Evolutionary conservation across 2,797 vertebrate species (phyloP).

Genomic region (Syngnathus rostellatus): DNA sequence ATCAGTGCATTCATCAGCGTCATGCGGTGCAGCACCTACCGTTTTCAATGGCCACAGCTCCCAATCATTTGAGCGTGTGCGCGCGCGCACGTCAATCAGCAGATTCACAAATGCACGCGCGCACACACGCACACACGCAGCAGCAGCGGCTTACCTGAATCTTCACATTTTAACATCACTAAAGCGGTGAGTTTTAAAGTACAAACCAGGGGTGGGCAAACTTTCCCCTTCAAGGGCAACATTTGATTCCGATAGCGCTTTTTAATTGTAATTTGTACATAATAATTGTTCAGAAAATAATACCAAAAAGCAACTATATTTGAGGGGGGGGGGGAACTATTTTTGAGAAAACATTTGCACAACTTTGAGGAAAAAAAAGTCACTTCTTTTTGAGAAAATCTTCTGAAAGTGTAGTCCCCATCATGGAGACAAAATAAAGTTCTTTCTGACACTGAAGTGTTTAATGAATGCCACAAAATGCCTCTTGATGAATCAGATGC

Average conservation of each 20-base stretch:
- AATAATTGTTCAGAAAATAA: too few species aligned
- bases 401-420: too few species aligned
- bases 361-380: too few species aligned
- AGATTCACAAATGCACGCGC: not conserved
- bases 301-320: too few species aligned
- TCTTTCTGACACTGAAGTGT: too few species aligned
- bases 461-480: not conserved
- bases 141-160: conserved; percentile 51
- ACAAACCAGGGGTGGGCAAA: not conserved
- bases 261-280: too few species aligned
- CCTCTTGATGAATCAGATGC: not conserved
- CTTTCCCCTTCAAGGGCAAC: not conserved
- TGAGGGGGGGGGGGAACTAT: too few species aligned
- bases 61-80: conserved; percentile 21
- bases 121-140: conserved; percentile 32
- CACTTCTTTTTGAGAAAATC: too few species aligned
- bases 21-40: conserved; percentile 63
- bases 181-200: conserved; percentile 20
- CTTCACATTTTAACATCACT: conserved; percentile 27
- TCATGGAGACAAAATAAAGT: too few species aligned
- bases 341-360: too few species aligned
- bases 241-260: not conserved
- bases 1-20: conserved; percentile 65
- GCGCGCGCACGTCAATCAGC: conserved; percentile 29
- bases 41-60: conserved; percentile 44